Conservation (phyloP, 2,888 invertebrate genomes). For the Synanthedon vespiformis region DNA sequence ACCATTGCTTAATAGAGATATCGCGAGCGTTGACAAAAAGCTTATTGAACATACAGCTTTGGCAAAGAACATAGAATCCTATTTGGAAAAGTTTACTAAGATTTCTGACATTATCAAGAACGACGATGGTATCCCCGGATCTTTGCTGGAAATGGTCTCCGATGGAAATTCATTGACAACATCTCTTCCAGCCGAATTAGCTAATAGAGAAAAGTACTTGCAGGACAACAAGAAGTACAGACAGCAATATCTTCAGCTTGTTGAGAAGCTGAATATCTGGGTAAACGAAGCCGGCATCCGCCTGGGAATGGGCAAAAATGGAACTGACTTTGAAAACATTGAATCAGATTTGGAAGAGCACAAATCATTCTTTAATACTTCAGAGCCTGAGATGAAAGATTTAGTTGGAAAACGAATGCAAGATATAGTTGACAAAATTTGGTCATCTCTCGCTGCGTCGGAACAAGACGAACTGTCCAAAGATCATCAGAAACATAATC, state of each 20-base stretch:
- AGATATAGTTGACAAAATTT: conserved; percentile 87
- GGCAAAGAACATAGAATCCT: conserved; percentile 75
- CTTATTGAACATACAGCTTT: conserved; percentile 80
- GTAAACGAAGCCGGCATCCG: conserved; percentile 85
- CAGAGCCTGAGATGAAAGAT: conserved; percentile 81
- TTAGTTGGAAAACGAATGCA: conserved; percentile 85
- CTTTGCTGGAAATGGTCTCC: conserved; percentile 85
- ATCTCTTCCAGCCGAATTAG: conserved; percentile 83
- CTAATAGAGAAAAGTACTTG: conserved; percentile 84
- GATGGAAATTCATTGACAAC: conserved; percentile 83
- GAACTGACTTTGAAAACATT: conserved; percentile 90
- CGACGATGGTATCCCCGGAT: conserved; percentile 84
- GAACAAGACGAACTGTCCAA: conserved; percentile 88
- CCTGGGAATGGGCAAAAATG: conserved; percentile 82
- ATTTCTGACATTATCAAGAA: conserved; percentile 79
- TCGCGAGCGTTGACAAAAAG: conserved; percentile 84
- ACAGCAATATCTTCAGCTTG: conserved; percentile 80
- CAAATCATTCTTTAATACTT: conserved; percentile 83
- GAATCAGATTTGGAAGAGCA: conserved; percentile 87
- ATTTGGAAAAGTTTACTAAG: conserved; percentile 77
- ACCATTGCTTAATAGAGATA: conserved; percentile 82
- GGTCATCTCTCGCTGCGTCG: conserved; percentile 83
- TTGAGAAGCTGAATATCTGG: conserved; percentile 85
- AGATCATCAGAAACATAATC: conserved; percentile 85
- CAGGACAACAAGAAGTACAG: conserved; percentile 81